Percentiles rank a stretch among this genome's conserved stretches.
These are phyloP conservation scores for Bombus cullumanus DNA, from an alignment of 1,140 invertebrate genomes.

Conservation along the genomic window DNA sequence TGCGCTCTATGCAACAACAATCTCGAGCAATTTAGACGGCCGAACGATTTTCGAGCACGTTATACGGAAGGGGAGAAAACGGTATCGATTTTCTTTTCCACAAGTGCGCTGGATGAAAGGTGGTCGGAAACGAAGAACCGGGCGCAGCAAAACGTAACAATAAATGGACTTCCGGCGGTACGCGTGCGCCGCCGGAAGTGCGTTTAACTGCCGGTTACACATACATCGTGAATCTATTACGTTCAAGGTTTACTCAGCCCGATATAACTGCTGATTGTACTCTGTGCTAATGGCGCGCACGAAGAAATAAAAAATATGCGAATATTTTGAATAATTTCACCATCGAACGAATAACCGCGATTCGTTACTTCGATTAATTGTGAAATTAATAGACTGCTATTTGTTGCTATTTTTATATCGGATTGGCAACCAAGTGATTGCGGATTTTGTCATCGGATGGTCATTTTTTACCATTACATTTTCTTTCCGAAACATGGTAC, in stretches of 20 bases:
- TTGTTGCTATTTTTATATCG: too few relatives aligned
- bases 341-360: background rate
- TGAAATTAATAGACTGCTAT: too few relatives aligned
- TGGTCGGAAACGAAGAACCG: constrained; percentile 51
- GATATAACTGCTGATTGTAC: constrained; percentile 12
- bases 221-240: background rate
- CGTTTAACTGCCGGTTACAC: constrained; percentile 43
- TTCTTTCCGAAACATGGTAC: too few relatives aligned
- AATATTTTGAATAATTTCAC: background rate
- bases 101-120: constrained; percentile 28
- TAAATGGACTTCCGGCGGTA: constrained; percentile 53
- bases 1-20: background rate
- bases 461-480: too few relatives aligned
- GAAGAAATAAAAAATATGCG: background rate
- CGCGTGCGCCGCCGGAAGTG: constrained; percentile 46
- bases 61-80: background rate
- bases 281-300: background rate
- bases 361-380: too few relatives aligned
- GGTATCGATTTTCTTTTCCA: constrained; percentile 26
- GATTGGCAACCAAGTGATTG: rapidly evolving
- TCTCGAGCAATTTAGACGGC: background rate
- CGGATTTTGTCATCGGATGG: too few relatives aligned
- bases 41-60: background rate
- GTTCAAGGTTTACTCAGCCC: constrained; percentile 4
- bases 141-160: constrained; percentile 45